These are phyloP conservation scores for Zygogramma bicolorata DNA, from an alignment of 2,888 invertebrate species.

Conservation along the genomic window DNA sequence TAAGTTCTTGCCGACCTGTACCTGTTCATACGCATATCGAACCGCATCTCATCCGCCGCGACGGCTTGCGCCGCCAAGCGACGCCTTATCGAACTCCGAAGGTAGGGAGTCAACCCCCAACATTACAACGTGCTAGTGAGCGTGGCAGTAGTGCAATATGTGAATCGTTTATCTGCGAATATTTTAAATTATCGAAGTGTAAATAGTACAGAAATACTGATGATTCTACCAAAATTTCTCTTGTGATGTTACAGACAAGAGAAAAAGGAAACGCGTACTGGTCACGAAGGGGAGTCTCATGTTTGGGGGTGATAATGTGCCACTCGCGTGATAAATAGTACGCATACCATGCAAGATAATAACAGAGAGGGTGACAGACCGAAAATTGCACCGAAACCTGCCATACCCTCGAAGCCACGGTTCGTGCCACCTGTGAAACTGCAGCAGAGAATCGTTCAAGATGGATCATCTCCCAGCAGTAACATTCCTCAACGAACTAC, in stretches of 20 bases:
- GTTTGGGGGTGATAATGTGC: conserved; percentile 32
- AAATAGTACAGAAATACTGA: conserved; percentile 10
- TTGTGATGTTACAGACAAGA: conserved; percentile 1
- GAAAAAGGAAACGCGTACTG: background rate
- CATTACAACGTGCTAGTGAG: conserved; percentile 63
- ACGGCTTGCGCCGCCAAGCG: conserved; percentile 63
- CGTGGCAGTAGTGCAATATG: conserved; percentile 57
- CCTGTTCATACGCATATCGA: conserved; percentile 57
- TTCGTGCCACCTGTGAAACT: conserved; percentile 65
- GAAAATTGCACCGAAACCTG: conserved; percentile 62
- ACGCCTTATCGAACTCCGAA: conserved; percentile 56
- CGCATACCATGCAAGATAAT: conserved; percentile 57
- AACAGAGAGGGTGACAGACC: conserved; percentile 58
- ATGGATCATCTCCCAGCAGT: conserved; percentile 35
- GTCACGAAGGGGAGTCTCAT: conserved; percentile 13
- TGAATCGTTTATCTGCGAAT: conserved; percentile 20
- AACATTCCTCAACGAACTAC: conserved; percentile 27
- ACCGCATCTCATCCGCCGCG: conserved; percentile 47
- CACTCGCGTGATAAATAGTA: conserved; percentile 23
- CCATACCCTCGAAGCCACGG: conserved; percentile 64
- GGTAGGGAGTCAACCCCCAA: conserved; percentile 66
- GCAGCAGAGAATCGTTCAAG: conserved; percentile 46
- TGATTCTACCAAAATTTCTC: background rate
- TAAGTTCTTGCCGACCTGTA: conserved; percentile 36
- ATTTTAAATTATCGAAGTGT: conserved; percentile 11